These are phyloP conservation scores for Recurvirostra avosetta DNA, from an alignment of 2,113 vertebrate genomes.

Conservation along the genomic window DNA sequence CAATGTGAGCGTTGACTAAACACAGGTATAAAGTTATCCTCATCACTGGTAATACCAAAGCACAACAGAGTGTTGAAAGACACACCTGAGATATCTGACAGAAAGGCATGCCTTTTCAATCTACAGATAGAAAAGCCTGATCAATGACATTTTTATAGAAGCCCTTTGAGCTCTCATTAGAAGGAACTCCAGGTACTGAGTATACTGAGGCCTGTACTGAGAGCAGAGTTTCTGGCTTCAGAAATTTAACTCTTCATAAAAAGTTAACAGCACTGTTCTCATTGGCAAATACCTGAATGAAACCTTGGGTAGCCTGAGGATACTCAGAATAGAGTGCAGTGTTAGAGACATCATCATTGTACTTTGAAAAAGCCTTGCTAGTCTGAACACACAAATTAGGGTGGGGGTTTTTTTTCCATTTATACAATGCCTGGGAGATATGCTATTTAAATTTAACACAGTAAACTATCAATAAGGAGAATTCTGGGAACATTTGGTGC, in stretches of 20 bases:
- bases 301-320: not conserved
- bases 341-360: not conserved
- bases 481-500: not conserved
- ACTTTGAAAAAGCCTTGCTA: not conserved
- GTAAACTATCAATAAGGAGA: not conserved
- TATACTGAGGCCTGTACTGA: not conserved
- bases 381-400: not conserved
- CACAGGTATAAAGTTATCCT: not conserved
- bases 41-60: not conserved
- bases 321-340: not conserved
- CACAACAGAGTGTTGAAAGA: not conserved
- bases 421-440: not conserved
- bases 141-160: not conserved
- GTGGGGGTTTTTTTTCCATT: not conserved
- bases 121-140: not conserved
- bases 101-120: not conserved
- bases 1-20: not conserved
- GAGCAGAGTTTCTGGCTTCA: not conserved
- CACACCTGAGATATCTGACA: not conserved
- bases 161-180: not conserved
- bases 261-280: not conserved
- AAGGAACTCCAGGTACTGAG: fast-evolving
- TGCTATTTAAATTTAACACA: not conserved
- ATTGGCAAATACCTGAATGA: not conserved
- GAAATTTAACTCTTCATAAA: not conserved